Percentiles rank a stretch among this genome's conserved stretches.
Conservation (phyloP, 92 coral and sea anemone genomes). For the Muricea muricata region DNA sequence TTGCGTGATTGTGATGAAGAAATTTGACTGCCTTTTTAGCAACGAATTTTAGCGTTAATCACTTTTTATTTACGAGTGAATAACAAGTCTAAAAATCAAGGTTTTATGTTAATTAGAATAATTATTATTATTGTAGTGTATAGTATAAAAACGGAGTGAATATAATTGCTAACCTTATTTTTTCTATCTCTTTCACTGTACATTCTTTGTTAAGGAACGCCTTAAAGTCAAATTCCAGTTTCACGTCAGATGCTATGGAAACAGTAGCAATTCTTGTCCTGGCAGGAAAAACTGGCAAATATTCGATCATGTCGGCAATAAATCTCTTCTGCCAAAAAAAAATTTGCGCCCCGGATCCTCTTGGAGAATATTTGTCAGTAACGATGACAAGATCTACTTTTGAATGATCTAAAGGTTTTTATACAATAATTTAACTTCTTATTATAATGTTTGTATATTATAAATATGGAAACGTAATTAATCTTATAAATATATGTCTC, state of each 20-base stretch:
- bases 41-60: too few species aligned
- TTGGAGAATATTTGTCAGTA: conserved; percentile 12
- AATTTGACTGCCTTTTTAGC: too few species aligned
- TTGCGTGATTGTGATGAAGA: too few species aligned
- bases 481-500: too few species aligned
- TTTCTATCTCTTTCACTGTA: conserved; percentile 64
- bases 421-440: background rate
- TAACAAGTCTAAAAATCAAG: background rate
- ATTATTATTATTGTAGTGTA: too few species aligned
- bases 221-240: conserved; percentile 57
- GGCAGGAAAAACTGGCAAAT: conserved; percentile 69
- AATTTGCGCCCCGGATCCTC: background rate
- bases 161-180: conserved; percentile 62
- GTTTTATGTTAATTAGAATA: too few species aligned
- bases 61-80: too few species aligned
- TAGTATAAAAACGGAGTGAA: too few species aligned
- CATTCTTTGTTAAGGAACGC: conserved; percentile 76
- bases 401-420: conserved; percentile 14
- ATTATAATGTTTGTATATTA: too few species aligned
- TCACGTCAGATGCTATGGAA: conserved; percentile 54
- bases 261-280: conserved; percentile 76
- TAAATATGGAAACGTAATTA: too few species aligned
- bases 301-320: background rate
- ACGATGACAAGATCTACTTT: conserved; percentile 22
- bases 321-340: conserved; percentile 4